Conservation (phyloP, 2,888 invertebrate genomes). For the Pocota personata region DNA sequence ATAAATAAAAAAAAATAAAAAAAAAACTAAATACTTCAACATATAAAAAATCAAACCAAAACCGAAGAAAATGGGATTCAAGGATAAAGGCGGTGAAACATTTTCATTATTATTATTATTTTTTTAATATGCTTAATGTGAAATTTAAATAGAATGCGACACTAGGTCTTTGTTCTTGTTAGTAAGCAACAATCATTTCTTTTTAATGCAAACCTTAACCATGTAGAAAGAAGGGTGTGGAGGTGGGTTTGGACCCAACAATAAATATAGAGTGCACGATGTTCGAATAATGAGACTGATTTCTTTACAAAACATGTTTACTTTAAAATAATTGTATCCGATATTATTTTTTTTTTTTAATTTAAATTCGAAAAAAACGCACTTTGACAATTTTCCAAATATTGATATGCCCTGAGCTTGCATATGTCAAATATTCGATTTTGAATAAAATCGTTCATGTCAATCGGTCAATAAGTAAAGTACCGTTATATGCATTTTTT, state of each 20-base stretch:
- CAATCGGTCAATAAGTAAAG: no score
- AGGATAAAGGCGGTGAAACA: background rate
- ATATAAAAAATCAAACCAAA: conserved; percentile 20
- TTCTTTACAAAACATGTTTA: background rate
- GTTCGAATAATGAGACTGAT: conserved; percentile 37
- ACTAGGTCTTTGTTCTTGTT: background rate
- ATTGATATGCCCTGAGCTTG: no score
- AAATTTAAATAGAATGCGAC: background rate
- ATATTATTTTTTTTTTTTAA: no score
- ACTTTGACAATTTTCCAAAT: no score
- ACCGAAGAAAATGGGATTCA: background rate
- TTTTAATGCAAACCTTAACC: conserved; percentile 47
- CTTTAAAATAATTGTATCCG: no score
- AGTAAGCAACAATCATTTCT: conserved; percentile 21
- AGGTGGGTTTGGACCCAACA: background rate
- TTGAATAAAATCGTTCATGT: no score
- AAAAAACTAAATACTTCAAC: background rate
- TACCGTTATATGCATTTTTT: no score
- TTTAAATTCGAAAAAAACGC: no score
- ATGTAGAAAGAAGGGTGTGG: background rate
- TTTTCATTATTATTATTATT: background rate
- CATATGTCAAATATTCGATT: no score
- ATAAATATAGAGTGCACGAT: background rate
- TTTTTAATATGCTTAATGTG: background rate
- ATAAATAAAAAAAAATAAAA: conserved; percentile 25